Evolutionary conservation across 2,797 vertebrate genomes (phyloP), one percentile per base, ranked within the genome.

Genomic region (Echiichthys vipera): DNA sequence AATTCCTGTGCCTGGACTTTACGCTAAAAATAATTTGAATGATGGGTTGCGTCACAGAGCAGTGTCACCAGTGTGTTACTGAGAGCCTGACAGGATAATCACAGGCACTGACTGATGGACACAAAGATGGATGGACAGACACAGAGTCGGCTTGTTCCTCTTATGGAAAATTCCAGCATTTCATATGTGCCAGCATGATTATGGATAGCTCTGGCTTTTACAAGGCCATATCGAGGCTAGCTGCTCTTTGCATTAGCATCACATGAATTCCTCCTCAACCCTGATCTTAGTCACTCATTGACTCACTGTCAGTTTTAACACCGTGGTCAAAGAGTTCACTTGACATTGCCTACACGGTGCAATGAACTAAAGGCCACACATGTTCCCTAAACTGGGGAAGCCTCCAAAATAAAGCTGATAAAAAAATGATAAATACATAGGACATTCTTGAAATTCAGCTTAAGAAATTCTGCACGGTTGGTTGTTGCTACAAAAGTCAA

Each of bases 21-120:
- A 89, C 47, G 69, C 93, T 95, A 95, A 95, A 95, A 94, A 95
- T 95, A 94, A 94, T 93, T 92, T 91, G 90, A 93, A 92, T 83
- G 90, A 93, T 88, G 88, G 79, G 57, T 82, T 89, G 84, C 80
- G 81, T 91, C 91, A 91, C 75, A 10, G 77, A 69, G 81, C 63
- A 37, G 82, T 77, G 40, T 90, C 88, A 72, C 87, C 88, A 71
- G 67, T 67, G 84, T 83, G 73, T 68, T 87, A 89, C 78, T 65
- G 84, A 80, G 85, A 79, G 83, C 66, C 83, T 71, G 84, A 84
- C 73, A 39, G 79, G 82, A 88, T 89, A 88, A 93, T 87, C 85
- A 82, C 84, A 80, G 79, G 24, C 71, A 68, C 71, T 61, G 77
- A 71, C 74, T 57, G 83, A 81, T 55, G 75, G 84, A 77, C 78